Evolutionary conservation across 2,888 invertebrate genomes (phyloP).

Genomic region (Nymphalis polychloros): DNA sequence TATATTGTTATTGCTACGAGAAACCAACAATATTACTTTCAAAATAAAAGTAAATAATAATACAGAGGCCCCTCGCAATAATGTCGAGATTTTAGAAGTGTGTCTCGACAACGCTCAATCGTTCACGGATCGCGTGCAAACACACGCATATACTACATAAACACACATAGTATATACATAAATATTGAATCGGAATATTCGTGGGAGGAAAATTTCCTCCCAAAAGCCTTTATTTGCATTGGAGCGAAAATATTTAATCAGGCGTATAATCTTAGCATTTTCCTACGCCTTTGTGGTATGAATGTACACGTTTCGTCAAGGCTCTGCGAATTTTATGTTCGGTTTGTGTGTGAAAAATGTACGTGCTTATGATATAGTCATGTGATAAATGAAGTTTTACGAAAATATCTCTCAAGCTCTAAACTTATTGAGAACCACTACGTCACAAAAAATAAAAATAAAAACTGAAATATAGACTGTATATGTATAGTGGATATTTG

Average conservation of each 20-base stretch:
- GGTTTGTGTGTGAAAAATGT: constrained; percentile 29
- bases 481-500: no score
- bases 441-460: neutral
- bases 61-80: constrained; percentile 6
- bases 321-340: constrained; percentile 43
- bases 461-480: neutral
- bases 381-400: constrained; percentile 13
- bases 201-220: constrained; percentile 54
- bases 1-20: constrained; percentile 7
- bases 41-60: constrained; percentile 21
- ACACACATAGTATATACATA: constrained; percentile 43
- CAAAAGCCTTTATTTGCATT: constrained; percentile 72
- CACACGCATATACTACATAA: constrained; percentile 17
- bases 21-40: constrained; percentile 14
- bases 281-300: constrained; percentile 67
- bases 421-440: neutral
- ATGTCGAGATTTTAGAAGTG: constrained; percentile 17
- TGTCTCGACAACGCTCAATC: constrained; percentile 5
- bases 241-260: constrained; percentile 80
- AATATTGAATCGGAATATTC: constrained; percentile 46
- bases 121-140: constrained; percentile 18
- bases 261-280: constrained; percentile 75
- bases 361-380: constrained; percentile 18
- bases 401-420: constrained; percentile 17
- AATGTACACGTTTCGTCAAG: constrained; percentile 55